Evolutionary conservation across 2,888 invertebrate genomes (phyloP).

Genomic region (Mechanitis messenoides): DNA sequence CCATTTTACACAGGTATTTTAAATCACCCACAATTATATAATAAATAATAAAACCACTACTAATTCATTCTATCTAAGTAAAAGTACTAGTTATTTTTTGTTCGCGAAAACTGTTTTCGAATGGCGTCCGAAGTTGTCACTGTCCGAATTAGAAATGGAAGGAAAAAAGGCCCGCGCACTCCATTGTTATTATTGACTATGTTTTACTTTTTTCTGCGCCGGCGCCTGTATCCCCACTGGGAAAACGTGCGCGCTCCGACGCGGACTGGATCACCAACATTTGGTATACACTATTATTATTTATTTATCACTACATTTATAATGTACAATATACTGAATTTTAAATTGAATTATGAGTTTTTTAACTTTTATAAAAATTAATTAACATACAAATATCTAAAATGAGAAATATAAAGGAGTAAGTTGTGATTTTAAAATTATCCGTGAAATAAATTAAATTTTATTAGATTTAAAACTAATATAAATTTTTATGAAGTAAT

Average conservation of each 20-base stretch:
- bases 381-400: too few relatives aligned
- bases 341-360: too few relatives aligned
- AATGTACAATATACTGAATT: not conserved
- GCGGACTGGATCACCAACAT: slow-evolving; percentile 46
- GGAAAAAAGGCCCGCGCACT: slow-evolving; percentile 58
- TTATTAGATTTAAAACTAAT: not conserved
- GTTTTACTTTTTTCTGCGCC: slow-evolving; percentile 70
- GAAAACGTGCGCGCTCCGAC: slow-evolving; percentile 46
- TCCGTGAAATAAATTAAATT: not conserved
- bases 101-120: slow-evolving; percentile 25
- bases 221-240: slow-evolving; percentile 68
- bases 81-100: slow-evolving; percentile 26
- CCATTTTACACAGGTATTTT: slow-evolving; percentile 9
- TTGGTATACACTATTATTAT: slow-evolving; percentile 29
- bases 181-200: slow-evolving; percentile 62
- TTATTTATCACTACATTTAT: not conserved
- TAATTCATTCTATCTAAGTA: slow-evolving; percentile 17
- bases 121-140: slow-evolving; percentile 46
- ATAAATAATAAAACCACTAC: slow-evolving; percentile 2
- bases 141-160: slow-evolving; percentile 65
- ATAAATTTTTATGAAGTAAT: not conserved
- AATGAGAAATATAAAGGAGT: too few relatives aligned
- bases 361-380: too few relatives aligned
- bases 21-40: slow-evolving; percentile 15
- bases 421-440: too few relatives aligned